Percentiles rank a stretch among this genome's conserved stretches.
Conservation (phyloP, 2,797 vertebrate genomes). For the Selene dorsalis region DNA sequence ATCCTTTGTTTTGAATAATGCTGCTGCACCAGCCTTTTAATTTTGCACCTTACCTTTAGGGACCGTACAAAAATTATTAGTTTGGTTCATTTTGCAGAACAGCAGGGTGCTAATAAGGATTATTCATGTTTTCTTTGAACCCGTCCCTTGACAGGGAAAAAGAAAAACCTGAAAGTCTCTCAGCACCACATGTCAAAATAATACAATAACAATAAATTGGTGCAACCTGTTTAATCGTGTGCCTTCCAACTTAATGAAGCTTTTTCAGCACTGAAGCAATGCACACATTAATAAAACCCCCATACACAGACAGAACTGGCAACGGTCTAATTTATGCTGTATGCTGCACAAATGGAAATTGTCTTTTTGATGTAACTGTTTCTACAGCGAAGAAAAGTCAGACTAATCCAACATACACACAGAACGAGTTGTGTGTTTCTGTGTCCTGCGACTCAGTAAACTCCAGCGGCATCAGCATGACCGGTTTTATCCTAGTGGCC, state of each 20-base stretch:
- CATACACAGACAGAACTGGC: background rate
- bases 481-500: conserved; percentile 35
- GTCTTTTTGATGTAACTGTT: background rate
- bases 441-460: background rate
- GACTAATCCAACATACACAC: background rate
- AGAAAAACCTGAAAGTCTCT: background rate
- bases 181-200: background rate
- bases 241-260: background rate
- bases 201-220: background rate
- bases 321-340: background rate
- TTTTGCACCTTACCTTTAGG: background rate
- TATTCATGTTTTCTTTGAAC: background rate
- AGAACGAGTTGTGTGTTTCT: background rate
- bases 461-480: conserved; percentile 13
- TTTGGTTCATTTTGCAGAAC: background rate
- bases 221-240: background rate
- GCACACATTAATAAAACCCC: too few relatives aligned
- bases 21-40: background rate
- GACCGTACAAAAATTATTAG: background rate
- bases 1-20: background rate
- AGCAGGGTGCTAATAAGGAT: too few relatives aligned
- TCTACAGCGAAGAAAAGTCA: background rate
- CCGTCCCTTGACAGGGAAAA: background rate
- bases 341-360: background rate
- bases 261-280: background rate